Percentiles rank a stretch among this genome's conserved stretches.
Conservation (phyloP, 2,888 invertebrate genomes). For the Patella ulyssiponensis region DNA sequence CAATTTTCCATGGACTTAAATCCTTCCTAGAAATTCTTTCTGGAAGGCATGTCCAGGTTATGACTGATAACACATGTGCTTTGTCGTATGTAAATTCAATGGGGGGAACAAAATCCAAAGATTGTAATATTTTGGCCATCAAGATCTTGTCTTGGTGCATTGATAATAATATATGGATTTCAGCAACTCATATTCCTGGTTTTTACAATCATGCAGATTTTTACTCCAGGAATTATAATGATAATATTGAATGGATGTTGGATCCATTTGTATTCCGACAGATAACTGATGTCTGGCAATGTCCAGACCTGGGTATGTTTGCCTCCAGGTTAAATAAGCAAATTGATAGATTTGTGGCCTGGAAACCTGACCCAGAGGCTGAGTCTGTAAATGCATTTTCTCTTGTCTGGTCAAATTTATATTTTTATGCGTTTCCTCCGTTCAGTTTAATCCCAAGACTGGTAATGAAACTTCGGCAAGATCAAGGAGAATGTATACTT, state of each 20-base stretch:
- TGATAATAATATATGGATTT: background rate
- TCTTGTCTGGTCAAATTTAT: slow-evolving; percentile 7
- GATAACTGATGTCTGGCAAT: background rate
- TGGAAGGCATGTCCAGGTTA: slow-evolving; percentile 17
- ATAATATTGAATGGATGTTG: slow-evolving; percentile 29
- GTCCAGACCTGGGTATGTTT: slow-evolving; percentile 21
- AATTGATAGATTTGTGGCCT: slow-evolving; percentile 14
- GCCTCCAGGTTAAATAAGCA: slow-evolving; percentile 24
- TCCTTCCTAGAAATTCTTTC: background rate
- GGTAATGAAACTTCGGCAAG: slow-evolving; percentile 16
- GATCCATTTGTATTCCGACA: slow-evolving; percentile 6
- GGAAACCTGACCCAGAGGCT: slow-evolving; percentile 23
- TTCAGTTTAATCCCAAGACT: slow-evolving; percentile 17
- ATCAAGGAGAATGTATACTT: slow-evolving; percentile 12
- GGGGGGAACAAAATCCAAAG: slow-evolving; percentile 20
- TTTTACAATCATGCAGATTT: slow-evolving; percentile 17
- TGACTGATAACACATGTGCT: slow-evolving; percentile 25
- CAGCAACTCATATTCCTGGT: slow-evolving; percentile 15
- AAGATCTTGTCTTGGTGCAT: slow-evolving; percentile 21
- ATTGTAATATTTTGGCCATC: slow-evolving; percentile 16
- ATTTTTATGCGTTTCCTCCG: slow-evolving; percentile 28
- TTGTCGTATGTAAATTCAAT: slow-evolving; percentile 16
- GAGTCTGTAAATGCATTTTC: slow-evolving; percentile 26
- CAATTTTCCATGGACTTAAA: slow-evolving; percentile 11
- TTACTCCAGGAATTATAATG: slow-evolving; percentile 21